Conservation (phyloP, 1,140 invertebrate genomes). For the Camponotus vicinus region DNA sequence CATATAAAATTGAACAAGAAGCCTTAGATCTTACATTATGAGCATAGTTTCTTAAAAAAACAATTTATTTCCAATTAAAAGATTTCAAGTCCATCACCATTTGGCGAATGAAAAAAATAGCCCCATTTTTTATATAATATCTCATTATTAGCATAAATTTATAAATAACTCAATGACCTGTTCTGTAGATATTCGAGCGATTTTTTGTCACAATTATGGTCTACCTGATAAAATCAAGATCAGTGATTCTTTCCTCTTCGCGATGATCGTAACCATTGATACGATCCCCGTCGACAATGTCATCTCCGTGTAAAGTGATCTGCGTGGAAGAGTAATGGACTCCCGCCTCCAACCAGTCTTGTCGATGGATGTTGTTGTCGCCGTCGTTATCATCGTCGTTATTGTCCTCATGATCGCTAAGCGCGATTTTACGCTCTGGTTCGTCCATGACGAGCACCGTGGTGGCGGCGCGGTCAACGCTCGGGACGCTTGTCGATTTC, state of each 20-base stretch:
- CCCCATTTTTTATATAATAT: not conserved
- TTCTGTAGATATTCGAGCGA: not conserved
- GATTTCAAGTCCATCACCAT: not conserved
- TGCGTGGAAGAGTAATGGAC: slow-evolving; percentile 84
- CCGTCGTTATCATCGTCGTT: slow-evolving; percentile 74
- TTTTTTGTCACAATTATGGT: not conserved
- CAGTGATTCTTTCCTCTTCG: slow-evolving; percentile 70
- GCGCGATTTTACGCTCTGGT: slow-evolving; percentile 71
- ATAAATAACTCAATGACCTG: no score
- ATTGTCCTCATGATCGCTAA: slow-evolving; percentile 65
- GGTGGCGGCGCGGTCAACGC: slow-evolving; percentile 77
- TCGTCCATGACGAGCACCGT: slow-evolving; percentile 83
- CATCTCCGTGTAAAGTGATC: slow-evolving; percentile 81
- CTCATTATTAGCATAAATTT: no score
- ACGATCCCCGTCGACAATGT: slow-evolving; percentile 62
- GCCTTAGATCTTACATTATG: not conserved
- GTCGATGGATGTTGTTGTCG: slow-evolving; percentile 82
- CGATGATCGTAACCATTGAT: slow-evolving; percentile 77
- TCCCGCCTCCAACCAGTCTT: slow-evolving; percentile 85
- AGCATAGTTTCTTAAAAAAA: not conserved
- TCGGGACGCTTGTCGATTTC: slow-evolving; percentile 69
- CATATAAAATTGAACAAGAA: not conserved
- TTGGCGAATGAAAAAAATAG: not conserved
- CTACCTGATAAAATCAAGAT: slow-evolving; percentile 85
- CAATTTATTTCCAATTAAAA: not conserved